These are phyloP conservation scores for Macquaria australasica DNA, from an alignment of 2,113 vertebrate species.

Conservation along the genomic window DNA sequence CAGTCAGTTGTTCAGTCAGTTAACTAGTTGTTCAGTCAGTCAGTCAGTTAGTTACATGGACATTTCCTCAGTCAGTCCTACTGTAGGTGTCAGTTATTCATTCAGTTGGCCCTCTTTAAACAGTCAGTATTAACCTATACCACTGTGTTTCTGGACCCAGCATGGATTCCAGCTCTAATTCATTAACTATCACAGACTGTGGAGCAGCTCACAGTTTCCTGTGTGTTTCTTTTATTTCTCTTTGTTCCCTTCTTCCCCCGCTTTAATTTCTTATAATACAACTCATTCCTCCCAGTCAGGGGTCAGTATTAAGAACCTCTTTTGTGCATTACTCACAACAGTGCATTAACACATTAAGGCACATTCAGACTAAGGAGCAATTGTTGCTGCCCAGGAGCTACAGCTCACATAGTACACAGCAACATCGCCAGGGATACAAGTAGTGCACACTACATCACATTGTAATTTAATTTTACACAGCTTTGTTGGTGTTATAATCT, in stretches of 20 bases:
- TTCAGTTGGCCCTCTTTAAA: slow-evolving; percentile 15
- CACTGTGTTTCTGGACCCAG: slow-evolving; percentile 65
- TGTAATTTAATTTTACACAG: slow-evolving; percentile 9
- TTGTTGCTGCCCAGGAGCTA: slow-evolving; percentile 29
- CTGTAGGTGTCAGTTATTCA: slow-evolving; percentile 23
- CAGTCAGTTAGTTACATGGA: neutral
- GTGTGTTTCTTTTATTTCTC: slow-evolving; percentile 48
- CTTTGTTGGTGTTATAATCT: slow-evolving; percentile 19
- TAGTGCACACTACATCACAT: neutral
- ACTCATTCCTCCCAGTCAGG: slow-evolving; percentile 52
- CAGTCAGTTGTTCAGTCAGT: neutral
- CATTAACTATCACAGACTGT: slow-evolving; percentile 45
- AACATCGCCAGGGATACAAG: neutral
- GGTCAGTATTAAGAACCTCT: slow-evolving; percentile 61
- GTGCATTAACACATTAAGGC: slow-evolving; percentile 53
- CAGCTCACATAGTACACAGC: neutral
- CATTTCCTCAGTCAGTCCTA: slow-evolving; percentile 19
- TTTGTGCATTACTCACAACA: slow-evolving; percentile 45
- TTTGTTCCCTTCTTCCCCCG: slow-evolving; percentile 17
- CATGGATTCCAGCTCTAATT: slow-evolving; percentile 49
- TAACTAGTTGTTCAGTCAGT: neutral
- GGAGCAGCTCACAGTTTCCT: slow-evolving; percentile 46
- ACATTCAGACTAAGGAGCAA: slow-evolving; percentile 26
- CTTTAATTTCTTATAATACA: slow-evolving; percentile 51
- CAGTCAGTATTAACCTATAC: slow-evolving; percentile 51